phyloP scores from a whole-genome alignment of 2,113 vertebrate genomes.

The Lynx canadensis region DNA sequence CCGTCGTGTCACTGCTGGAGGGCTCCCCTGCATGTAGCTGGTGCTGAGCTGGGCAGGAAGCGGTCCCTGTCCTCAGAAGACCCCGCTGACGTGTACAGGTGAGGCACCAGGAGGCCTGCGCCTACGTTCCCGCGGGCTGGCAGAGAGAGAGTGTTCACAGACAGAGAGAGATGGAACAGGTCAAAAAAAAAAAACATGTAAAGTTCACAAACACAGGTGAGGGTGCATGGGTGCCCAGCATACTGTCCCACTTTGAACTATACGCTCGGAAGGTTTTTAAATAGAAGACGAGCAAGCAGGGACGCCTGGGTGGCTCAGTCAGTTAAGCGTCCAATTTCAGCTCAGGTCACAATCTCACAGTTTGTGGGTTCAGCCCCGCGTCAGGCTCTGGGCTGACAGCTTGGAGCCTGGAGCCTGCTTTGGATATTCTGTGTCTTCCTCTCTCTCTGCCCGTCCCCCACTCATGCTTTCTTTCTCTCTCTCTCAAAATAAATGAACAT shows the following conservation, averaged over 20 bases:
- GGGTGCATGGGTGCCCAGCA: neutral
- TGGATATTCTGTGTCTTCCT: too few species aligned
- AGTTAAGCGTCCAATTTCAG: too few species aligned
- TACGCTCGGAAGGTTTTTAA: neutral
- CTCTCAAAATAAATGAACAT: too few species aligned
- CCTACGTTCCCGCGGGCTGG: neutral
- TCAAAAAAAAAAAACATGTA: neutral
- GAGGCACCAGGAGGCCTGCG: neutral
- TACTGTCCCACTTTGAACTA: neutral
- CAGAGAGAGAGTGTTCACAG: too few species aligned
- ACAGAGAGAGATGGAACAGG: neutral
- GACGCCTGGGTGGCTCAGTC: too few species aligned
- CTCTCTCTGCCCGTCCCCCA: too few species aligned
- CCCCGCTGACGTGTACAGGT: neutral
- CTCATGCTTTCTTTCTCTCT: too few species aligned
- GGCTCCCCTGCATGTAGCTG: fast-evolving
- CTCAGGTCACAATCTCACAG: too few species aligned
- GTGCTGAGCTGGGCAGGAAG: neutral
- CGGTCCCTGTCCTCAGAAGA: neutral
- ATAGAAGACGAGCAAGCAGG: neutral
- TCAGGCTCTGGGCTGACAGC: too few species aligned
- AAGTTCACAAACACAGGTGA: neutral
- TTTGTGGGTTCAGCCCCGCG: too few species aligned
- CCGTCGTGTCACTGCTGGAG: fast-evolving
- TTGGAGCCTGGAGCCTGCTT: too few species aligned